Evolutionary conservation across 2,113 vertebrate genomes (phyloP).

Genomic region (Poeciliopsis occidentalis): DNA sequence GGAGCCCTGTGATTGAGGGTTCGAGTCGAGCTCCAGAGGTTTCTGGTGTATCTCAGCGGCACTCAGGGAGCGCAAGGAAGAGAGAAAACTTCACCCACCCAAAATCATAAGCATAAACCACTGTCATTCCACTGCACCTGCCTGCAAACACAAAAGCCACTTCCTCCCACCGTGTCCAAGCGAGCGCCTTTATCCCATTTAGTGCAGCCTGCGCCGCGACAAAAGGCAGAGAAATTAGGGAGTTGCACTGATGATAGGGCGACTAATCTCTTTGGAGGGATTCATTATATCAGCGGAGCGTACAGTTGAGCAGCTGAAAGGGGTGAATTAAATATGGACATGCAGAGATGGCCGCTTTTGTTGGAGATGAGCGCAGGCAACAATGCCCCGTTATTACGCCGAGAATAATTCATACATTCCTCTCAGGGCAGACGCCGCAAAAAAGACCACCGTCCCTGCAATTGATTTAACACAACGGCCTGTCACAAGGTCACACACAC

Average conservation of each 20-base stretch:
- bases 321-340: conserved; percentile 69
- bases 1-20: conserved; percentile 79
- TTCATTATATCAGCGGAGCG: conserved; percentile 72
- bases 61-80: conserved; percentile 34
- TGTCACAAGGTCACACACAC: conserved; percentile 41
- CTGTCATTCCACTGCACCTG: conserved; percentile 79
- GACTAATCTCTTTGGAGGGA: conserved; percentile 80
- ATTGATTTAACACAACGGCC: conserved; percentile 19
- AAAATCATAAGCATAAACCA: conserved; percentile 36
- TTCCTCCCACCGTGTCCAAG: conserved; percentile 76
- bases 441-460: conserved; percentile 18
- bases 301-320: conserved; percentile 76
- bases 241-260: conserved; percentile 75
- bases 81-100: conserved; percentile 15
- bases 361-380: conserved; percentile 59
- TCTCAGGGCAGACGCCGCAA: conserved; percentile 61
- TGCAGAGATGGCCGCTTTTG: conserved; percentile 70
- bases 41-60: conserved; percentile 76
- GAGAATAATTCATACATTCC: conserved; percentile 72
- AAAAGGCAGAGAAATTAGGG: conserved; percentile 78
- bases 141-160: conserved; percentile 77
- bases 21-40: conserved; percentile 76
- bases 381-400: conserved; percentile 60
- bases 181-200: conserved; percentile 74
- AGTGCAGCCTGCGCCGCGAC: conserved; percentile 72